Percentiles rank a stretch among this genome's conserved stretches.
These are phyloP conservation scores for Ooceraea biroi DNA, from an alignment of 1,140 invertebrate genomes.

Conservation along the genomic window DNA sequence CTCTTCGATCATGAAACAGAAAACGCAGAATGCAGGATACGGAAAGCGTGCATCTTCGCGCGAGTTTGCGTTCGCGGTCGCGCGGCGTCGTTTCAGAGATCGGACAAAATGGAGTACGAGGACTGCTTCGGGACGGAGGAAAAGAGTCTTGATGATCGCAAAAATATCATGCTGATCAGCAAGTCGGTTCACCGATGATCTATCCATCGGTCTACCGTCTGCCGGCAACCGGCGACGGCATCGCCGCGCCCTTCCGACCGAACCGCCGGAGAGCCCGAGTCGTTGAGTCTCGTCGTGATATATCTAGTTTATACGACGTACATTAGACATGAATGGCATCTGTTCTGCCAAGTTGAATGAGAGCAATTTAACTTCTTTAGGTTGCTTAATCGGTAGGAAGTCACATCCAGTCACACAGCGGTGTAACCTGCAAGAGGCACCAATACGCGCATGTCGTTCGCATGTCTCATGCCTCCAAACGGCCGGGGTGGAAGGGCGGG, in stretches of 20 bases:
- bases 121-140: background rate
- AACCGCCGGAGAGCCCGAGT: conserved; percentile 76
- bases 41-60: no score
- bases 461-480: background rate
- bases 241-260: conserved; percentile 52
- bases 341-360: conserved; percentile 86
- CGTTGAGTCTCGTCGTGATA: conserved; percentile 84
- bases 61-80: no score
- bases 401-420: conserved; percentile 82
- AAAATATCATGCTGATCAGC: background rate
- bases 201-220: conserved; percentile 31
- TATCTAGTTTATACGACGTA: conserved; percentile 86
- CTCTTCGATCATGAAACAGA: background rate
- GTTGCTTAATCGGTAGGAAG: conserved; percentile 87
- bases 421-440: conserved; percentile 81
- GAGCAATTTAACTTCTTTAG: conserved; percentile 87
- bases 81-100: no score
- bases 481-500: background rate
- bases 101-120: no score
- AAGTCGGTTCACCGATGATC: conserved; percentile 31
- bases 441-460: conserved; percentile 76
- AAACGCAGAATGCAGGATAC: background rate
- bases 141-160: background rate
- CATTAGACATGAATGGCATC: conserved; percentile 87
- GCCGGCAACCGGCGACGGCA: conserved; percentile 43